These are phyloP conservation scores for Misgurnus anguillicaudatus DNA, from an alignment of 2,113 vertebrate species.

Conservation along the genomic window DNA sequence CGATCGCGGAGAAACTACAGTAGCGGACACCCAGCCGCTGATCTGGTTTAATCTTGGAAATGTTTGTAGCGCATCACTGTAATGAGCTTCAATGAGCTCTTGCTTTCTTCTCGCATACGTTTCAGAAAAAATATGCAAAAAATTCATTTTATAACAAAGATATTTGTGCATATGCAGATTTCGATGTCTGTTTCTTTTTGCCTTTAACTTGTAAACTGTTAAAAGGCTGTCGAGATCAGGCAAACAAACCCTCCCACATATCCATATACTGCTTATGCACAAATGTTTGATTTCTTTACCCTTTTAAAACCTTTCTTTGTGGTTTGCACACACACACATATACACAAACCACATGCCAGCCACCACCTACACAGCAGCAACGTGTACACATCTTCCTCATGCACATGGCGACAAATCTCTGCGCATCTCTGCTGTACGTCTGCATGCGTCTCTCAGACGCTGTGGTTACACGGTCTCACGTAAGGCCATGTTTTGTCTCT, in stretches of 20 bases:
- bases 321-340: slow-evolving; percentile 29
- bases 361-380: slow-evolving; percentile 47
- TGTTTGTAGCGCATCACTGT: slow-evolving; percentile 32
- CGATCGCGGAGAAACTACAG: slow-evolving; percentile 1
- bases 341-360: slow-evolving; percentile 52
- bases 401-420: slow-evolving; percentile 47
- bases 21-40: not conserved
- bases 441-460: slow-evolving; percentile 44
- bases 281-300: slow-evolving; percentile 19
- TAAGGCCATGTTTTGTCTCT: slow-evolving; percentile 49
- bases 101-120: not conserved
- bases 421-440: not conserved
- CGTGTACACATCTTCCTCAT: slow-evolving; percentile 49
- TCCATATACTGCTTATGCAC: slow-evolving; percentile 3
- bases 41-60: slow-evolving; percentile 19
- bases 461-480: slow-evolving; percentile 54
- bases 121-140: not conserved
- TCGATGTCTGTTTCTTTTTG: slow-evolving; percentile 6
- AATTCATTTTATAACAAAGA: slow-evolving; percentile 1
- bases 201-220: slow-evolving; percentile 30
- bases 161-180: slow-evolving; percentile 6
- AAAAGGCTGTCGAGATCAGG: slow-evolving; percentile 20
- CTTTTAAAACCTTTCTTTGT: slow-evolving; percentile 15
- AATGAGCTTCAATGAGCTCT: slow-evolving; percentile 28
- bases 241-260: slow-evolving; percentile 25